Percentiles rank a stretch among this genome's conserved stretches.
Conservation (phyloP, 2,888 invertebrate species). For the Platerodrilus igneus region DNA sequence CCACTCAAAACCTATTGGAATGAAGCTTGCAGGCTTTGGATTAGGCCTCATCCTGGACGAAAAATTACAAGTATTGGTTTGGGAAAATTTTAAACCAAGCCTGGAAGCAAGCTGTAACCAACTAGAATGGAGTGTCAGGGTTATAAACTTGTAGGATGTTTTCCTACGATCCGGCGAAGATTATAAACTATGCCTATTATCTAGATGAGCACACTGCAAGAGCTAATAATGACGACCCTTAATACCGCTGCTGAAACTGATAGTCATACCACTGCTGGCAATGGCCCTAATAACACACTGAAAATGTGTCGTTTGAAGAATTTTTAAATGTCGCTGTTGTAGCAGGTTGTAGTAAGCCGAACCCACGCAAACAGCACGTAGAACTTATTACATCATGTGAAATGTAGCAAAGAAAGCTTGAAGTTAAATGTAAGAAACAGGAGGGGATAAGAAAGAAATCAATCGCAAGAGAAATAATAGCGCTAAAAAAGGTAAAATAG, state of each 20-base stretch:
- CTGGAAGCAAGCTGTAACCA: slow-evolving; percentile 9
- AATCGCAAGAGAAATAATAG: too few relatives aligned
- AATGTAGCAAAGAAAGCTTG: too few relatives aligned
- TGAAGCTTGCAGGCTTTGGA: slow-evolving; percentile 6
- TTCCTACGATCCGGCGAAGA: slow-evolving; percentile 5
- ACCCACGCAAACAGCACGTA: too few relatives aligned
- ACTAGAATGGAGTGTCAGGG: slow-evolving; percentile 10
- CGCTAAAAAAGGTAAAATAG: too few relatives aligned
- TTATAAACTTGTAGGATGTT: slow-evolving; percentile 8
- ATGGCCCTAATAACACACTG: background rate
- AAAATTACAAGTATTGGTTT: slow-evolving; percentile 10
- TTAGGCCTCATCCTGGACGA: slow-evolving; percentile 9
- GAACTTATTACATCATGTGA: too few relatives aligned
- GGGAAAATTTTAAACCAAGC: slow-evolving; percentile 10
- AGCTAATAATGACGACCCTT: background rate
- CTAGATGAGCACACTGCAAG: slow-evolving; percentile 4
- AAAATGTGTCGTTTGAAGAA: slow-evolving; percentile 10
- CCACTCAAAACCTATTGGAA: slow-evolving; percentile 10
- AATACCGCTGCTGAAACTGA: slow-evolving; percentile 5
- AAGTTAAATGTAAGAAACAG: too few relatives aligned
- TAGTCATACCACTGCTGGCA: background rate
- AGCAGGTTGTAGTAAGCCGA: slow-evolving; percentile 6
- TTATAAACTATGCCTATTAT: slow-evolving; percentile 6
- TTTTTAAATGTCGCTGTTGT: slow-evolving; percentile 5
- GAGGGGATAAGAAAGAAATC: too few relatives aligned